Percentiles rank a stretch among this genome's conserved stretches.
phyloP scores from a whole-genome alignment of 2,113 vertebrate genomes.

The Herpetotheres cachinnans region DNA sequence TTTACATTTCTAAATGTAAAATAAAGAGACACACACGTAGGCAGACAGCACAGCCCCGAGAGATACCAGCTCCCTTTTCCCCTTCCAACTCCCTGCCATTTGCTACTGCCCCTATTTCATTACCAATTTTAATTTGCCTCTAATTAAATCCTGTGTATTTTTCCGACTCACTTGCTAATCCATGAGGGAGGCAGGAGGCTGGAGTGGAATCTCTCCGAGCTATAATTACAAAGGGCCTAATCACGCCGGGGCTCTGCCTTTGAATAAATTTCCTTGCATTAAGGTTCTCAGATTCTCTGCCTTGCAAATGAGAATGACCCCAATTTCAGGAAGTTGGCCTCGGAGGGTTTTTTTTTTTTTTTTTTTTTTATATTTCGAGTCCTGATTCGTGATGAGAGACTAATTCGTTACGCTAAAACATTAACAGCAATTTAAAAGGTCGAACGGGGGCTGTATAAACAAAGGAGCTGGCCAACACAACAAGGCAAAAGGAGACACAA shows the following conservation, averaged over 20 bases:
- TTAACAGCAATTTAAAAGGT: conserved; percentile 99
- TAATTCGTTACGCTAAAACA: conserved; percentile 99
- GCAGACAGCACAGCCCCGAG: conserved; percentile 73
- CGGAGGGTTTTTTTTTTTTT: conserved; percentile 79
- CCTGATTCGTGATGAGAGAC: conserved; percentile 98
- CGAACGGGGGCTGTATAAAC: conserved; percentile 84
- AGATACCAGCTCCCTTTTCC: conserved; percentile 75
- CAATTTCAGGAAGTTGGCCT: conserved; percentile 98
- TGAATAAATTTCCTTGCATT: conserved; percentile 93
- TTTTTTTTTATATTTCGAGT: conserved; percentile 89
- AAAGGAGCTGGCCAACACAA: conserved; percentile 78
- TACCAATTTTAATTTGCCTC: conserved; percentile 99
- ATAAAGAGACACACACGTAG: conserved; percentile 73
- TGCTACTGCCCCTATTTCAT: conserved; percentile 99
- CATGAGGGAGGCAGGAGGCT: conserved; percentile 95
- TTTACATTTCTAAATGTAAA: conserved; percentile 79
- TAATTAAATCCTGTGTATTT: conserved; percentile 99
- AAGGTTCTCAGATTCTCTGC: conserved; percentile 89
- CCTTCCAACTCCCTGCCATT: conserved; percentile 85
- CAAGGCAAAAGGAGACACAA: conserved; percentile 68
- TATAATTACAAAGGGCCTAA: conserved; percentile 99
- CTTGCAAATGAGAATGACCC: conserved; percentile 99
- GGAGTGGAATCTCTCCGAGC: conserved; percentile 93
- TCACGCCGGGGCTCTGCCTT: conserved; percentile 92
- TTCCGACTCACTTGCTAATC: conserved; percentile 96